Evolutionary conservation across 1,140 invertebrate genomes (phyloP).

Genomic region (Hyposmocoma kahamanoa): DNA sequence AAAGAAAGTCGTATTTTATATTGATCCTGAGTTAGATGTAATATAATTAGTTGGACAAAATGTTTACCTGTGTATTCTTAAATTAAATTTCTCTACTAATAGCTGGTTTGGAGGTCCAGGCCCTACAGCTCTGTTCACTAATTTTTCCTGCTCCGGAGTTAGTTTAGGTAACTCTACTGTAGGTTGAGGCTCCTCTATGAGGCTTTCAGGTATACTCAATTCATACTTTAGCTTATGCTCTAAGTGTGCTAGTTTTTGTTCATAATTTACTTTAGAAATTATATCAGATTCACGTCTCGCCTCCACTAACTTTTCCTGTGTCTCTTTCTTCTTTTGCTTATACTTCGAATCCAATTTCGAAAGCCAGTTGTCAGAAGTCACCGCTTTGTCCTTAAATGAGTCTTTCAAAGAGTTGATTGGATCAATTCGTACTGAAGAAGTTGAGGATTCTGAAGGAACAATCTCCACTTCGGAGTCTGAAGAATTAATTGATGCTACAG

Average conservation of each 20-base stretch:
- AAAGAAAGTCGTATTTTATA: no score
- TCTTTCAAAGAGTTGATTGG: slow-evolving; percentile 55
- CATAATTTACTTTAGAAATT: slow-evolving; percentile 61
- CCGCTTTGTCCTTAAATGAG: slow-evolving; percentile 35
- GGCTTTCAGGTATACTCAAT: slow-evolving; percentile 59
- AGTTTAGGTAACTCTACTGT: slow-evolving; percentile 67
- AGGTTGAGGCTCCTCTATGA: slow-evolving; percentile 57
- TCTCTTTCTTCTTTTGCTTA: slow-evolving; percentile 50
- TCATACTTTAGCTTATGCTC: slow-evolving; percentile 62
- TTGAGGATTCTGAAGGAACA: slow-evolving; percentile 54
- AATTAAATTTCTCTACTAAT: slow-evolving; percentile 76
- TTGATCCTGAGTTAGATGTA: no score
- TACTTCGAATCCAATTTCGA: slow-evolving; percentile 55
- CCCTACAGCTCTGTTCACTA: slow-evolving; percentile 68
- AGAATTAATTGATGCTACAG: slow-evolving; percentile 61
- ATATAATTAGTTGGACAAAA: no score
- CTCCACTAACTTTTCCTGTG: slow-evolving; percentile 51
- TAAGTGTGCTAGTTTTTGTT: slow-evolving; percentile 55
- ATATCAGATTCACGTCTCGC: slow-evolving; percentile 51
- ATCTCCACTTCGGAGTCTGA: slow-evolving; percentile 66
- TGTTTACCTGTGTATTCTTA: slow-evolving; percentile 72
- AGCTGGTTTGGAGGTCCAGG: slow-evolving; percentile 66
- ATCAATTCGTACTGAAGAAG: slow-evolving; percentile 52
- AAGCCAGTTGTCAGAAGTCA: slow-evolving; percentile 53
- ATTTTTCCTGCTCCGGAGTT: slow-evolving; percentile 67